Percentiles rank a stretch among this genome's conserved stretches.
These are phyloP conservation scores for Cyanistes caeruleus DNA, from an alignment of 2,113 vertebrate species.

Conservation along the genomic window DNA sequence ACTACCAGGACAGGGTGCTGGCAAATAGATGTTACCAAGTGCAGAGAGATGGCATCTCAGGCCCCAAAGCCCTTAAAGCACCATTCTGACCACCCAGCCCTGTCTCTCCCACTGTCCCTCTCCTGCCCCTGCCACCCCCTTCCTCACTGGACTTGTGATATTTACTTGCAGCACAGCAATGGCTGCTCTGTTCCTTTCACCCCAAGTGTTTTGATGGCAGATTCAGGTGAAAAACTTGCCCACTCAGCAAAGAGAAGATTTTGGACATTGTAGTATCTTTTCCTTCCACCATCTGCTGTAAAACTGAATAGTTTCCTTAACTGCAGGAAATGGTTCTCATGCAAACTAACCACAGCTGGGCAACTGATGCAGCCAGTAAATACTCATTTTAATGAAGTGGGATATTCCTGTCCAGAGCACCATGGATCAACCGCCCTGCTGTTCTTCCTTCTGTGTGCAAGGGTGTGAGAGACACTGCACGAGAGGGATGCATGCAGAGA, in stretches of 20 bases:
- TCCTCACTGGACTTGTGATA: neutral
- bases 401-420: slow-evolving; percentile 40
- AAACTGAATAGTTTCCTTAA: slow-evolving; percentile 37
- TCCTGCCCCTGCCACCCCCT: neutral
- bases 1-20: no score
- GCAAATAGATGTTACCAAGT: neutral
- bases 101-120: neutral
- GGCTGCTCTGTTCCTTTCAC: neutral
- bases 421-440: neutral
- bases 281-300: neutral
- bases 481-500: neutral
- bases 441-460: neutral
- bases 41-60: neutral
- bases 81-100: neutral
- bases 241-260: neutral
- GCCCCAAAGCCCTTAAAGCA: neutral
- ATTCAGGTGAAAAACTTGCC: neutral
- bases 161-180: neutral
- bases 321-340: slow-evolving; percentile 72
- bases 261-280: neutral
- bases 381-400: slow-evolving; percentile 25
- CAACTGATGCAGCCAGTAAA: slow-evolving; percentile 57
- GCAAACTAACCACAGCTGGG: slow-evolving; percentile 64
- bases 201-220: fast-evolving
- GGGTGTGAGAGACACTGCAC: fast-evolving